Conservation (phyloP, 1,140 invertebrate genomes). For the Delia radicum region DNA sequence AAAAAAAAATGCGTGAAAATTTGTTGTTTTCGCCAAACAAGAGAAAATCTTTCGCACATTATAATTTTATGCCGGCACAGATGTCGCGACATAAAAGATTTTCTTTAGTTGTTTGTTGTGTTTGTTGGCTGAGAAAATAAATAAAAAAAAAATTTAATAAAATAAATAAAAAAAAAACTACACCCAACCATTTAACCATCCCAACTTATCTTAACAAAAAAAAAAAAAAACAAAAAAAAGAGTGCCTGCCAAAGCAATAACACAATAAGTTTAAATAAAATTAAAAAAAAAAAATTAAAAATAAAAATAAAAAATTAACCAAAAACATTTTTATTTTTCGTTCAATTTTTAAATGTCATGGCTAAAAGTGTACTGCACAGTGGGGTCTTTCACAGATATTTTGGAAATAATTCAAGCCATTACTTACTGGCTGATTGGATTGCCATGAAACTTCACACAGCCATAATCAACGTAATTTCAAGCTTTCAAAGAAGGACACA, state of each 20-base stretch:
- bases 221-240: neutral
- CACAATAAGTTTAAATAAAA: neutral
- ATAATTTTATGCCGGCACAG: neutral
- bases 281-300: neutral
- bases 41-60: neutral
- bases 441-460: too few species aligned
- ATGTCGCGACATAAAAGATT: neutral
- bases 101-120: neutral
- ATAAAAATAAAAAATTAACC: neutral
- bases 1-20: neutral
- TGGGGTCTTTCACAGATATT: too few species aligned
- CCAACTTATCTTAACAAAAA: too few species aligned
- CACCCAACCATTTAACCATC: too few species aligned
- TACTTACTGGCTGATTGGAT: too few species aligned
- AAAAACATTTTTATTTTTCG: neutral
- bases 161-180: neutral
- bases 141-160: neutral
- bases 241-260: neutral
- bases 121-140: neutral
- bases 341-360: neutral
- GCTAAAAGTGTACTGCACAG: neutral
- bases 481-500: too few species aligned
- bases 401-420: too few species aligned
- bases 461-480: too few species aligned
- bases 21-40: neutral